Base-by-base conservation (phyloP, 2,113 vertebrate genomes). In the Clarias gariepinus region DNA sequence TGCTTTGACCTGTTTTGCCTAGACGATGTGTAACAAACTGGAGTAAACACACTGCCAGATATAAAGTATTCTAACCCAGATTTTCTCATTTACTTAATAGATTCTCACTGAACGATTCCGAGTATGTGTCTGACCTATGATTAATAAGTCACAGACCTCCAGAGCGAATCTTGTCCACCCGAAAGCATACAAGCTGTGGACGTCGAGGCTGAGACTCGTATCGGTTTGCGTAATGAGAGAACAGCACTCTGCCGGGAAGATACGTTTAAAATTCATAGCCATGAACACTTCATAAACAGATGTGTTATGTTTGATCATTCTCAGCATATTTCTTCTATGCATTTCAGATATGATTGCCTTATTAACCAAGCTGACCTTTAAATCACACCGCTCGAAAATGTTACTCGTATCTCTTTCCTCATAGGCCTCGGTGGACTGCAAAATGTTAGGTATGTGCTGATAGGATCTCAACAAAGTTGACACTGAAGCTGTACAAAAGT, bases 331-430 rank as follows among this genome's bases (percentile, higher is more conserved):
- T 83, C 86, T 41, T 36, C 47, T 81, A 47, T 87, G 81, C 53
- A 52, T 83, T 78, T 87, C 60, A 83, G 73, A 83, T 78, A 74
- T 83, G 69, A 87, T 87, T 77, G 86, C 84, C 52, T 80, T 87
- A 82, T 83, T 87, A 87, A 87, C 86, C 86, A 83, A 83, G 81
- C 61, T 87, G 86, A 87, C 86, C 86, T 87, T 87, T 83, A 87
- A 87, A 87, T 87, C 86, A 78, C 71, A 36, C 86, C 30, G 81
- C 71, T 58, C 23, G 61, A 78, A 87, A 87, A 87, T 87, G 81
- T 87, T 87, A 87, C 86, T 1, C 2, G 61, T 77, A 83, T 76
- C 81, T 76, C 77, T 83, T 68, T 69, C 68, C 73, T 81, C 82
- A 69, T 77, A 87, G 82, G 74, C 81, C 81, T 77, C 60, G 47